These are phyloP conservation scores for Phaethornis superciliosus DNA, from an alignment of 2,113 vertebrate genomes.

Conservation along the genomic window DNA sequence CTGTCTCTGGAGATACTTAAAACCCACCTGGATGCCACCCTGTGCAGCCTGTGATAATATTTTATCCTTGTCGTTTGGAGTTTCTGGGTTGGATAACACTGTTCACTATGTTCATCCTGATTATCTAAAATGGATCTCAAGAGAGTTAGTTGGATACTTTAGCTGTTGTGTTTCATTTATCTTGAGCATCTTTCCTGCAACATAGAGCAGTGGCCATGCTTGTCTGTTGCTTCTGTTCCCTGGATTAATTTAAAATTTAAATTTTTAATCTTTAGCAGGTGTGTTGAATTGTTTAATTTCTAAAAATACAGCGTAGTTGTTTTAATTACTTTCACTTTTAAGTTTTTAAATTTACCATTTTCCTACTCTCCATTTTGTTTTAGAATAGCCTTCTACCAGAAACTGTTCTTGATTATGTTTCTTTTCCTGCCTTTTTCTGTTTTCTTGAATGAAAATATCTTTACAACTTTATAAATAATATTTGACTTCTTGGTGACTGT, in stretches of 20 bases:
- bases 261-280: neutral
- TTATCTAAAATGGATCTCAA: neutral
- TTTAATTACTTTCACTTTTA: neutral
- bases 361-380: neutral
- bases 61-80: neutral
- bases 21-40: no score
- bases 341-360: neutral
- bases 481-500: neutral
- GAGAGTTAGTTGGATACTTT: neutral
- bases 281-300: neutral
- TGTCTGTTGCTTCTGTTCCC: neutral
- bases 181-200: neutral
- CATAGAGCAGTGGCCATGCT: neutral
- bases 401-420: neutral
- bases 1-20: no score
- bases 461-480: neutral
- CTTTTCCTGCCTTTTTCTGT: neutral
- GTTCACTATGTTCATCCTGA: rapidly evolving
- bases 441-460: neutral
- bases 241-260: neutral
- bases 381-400: neutral
- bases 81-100: neutral
- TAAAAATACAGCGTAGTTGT: neutral
- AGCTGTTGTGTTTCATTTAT: neutral
- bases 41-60: no score